Evolutionary conservation across 2,797 vertebrate species (phyloP).

Genomic region (Diplodus puntazzo): DNA sequence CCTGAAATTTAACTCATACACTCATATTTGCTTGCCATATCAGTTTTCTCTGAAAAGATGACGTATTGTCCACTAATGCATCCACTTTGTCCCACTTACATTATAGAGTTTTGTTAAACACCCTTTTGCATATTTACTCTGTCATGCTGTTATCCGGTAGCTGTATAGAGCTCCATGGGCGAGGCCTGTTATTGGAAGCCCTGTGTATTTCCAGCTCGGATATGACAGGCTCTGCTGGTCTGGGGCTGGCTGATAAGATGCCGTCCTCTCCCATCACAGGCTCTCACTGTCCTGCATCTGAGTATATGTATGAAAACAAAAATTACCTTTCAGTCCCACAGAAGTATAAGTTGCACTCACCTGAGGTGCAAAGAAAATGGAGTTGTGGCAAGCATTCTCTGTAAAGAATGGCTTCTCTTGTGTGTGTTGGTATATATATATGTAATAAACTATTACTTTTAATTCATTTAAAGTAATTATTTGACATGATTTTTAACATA

Average conservation of each 20-base stretch:
- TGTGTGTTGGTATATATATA: slow-evolving; percentile 5
- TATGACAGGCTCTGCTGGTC: slow-evolving; percentile 89
- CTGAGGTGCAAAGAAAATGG: slow-evolving; percentile 83
- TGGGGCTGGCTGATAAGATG: slow-evolving; percentile 96
- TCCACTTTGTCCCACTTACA: slow-evolving; percentile 52
- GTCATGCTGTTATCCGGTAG: slow-evolving; percentile 66
- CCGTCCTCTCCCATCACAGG: slow-evolving; percentile 85
- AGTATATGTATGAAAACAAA: slow-evolving; percentile 88
- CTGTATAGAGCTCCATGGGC: slow-evolving; percentile 79
- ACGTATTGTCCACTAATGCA: slow-evolving; percentile 32
- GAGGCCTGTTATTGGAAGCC: slow-evolving; percentile 90
- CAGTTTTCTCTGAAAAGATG: slow-evolving; percentile 18
- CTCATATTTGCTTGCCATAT: background rate
- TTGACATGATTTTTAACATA: background rate
- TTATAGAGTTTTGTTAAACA: slow-evolving; percentile 34
- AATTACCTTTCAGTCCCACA: slow-evolving; percentile 80
- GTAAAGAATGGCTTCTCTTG: slow-evolving; percentile 86
- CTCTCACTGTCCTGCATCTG: slow-evolving; percentile 83
- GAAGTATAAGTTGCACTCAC: slow-evolving; percentile 72
- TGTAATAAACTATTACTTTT: slow-evolving; percentile 3
- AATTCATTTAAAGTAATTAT: background rate
- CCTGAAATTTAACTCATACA: background rate
- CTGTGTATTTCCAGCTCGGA: slow-evolving; percentile 88
- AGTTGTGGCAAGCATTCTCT: slow-evolving; percentile 68
- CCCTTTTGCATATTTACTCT: slow-evolving; percentile 54